phyloP scores from a whole-genome alignment of 2,797 vertebrate species.

The Dicrostonyx torquatus region DNA sequence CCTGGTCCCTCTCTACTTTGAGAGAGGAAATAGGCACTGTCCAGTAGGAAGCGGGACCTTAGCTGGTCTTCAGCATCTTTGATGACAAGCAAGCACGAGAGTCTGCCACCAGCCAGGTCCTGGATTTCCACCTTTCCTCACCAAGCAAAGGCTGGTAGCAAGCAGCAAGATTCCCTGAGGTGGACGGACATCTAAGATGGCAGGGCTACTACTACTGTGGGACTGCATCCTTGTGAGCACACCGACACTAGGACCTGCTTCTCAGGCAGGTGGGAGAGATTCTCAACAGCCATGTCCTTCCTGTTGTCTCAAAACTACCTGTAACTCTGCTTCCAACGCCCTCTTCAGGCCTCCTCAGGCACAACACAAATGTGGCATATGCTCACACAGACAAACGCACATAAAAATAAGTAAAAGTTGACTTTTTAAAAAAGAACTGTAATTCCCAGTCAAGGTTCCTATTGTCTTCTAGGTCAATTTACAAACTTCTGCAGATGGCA shows the following conservation, averaged over 20 bases:
- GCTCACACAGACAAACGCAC: neutral
- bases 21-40: neutral
- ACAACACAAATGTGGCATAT: neutral
- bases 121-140: neutral
- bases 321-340: neutral
- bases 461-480: neutral
- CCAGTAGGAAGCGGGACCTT: neutral
- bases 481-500: neutral
- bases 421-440: neutral
- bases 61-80: neutral
- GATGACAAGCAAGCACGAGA: neutral
- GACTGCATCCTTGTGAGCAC: neutral
- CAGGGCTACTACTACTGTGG: neutral
- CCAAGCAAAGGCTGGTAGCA: fast-evolving
- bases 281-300: neutral
- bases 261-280: neutral
- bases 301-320: neutral
- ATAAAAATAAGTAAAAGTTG: neutral
- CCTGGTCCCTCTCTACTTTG: neutral
- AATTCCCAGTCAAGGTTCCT: neutral
- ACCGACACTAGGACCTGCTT: neutral
- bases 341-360: neutral
- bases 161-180: neutral
- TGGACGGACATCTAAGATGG: neutral
- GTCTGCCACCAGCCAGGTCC: neutral